Percentiles rank a stretch among this genome's conserved stretches.
phyloP scores from a whole-genome alignment of 2,888 invertebrate genomes.

The Lepetodrilus schrolli region DNA sequence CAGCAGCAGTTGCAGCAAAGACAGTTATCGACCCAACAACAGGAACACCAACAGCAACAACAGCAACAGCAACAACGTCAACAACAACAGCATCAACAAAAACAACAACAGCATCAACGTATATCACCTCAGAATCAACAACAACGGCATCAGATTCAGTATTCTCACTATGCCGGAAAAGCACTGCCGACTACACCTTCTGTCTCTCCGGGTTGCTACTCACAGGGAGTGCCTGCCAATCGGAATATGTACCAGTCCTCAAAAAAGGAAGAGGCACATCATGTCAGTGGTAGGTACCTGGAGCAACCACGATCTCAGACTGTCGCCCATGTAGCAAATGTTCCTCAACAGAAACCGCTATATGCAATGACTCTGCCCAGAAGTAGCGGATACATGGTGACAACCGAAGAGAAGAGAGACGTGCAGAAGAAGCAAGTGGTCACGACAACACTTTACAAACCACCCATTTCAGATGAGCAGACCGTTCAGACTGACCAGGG shows the following conservation, averaged over 20 bases:
- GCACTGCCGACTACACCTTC: neutral
- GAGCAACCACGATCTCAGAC: neutral
- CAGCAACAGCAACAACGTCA: conserved; percentile 27
- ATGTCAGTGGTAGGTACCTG: neutral
- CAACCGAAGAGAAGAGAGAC: neutral
- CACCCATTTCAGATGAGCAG: neutral
- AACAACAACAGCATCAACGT: conserved; percentile 27
- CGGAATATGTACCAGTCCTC: neutral
- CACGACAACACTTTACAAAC: neutral
- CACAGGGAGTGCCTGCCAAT: neutral
- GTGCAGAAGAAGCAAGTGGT: neutral
- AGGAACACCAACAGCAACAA: conserved; percentile 27
- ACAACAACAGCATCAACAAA: conserved; percentile 28
- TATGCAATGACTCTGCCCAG: conserved; percentile 17
- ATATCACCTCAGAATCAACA: conserved; percentile 18
- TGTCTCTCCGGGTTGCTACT: neutral
- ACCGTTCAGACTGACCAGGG: neutral
- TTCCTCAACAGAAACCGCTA: neutral
- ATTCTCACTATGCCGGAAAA: neutral
- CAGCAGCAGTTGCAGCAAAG: conserved; percentile 28
- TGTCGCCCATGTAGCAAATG: too few relatives aligned
- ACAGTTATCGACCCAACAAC: conserved; percentile 18
- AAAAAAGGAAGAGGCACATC: neutral
- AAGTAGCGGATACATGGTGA: conserved; percentile 15
- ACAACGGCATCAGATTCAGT: conserved; percentile 16